Evolutionary conservation across 2,113 vertebrate species (phyloP), one percentile per base, ranked within the genome.

Genomic region (Bufo bufo): DNA sequence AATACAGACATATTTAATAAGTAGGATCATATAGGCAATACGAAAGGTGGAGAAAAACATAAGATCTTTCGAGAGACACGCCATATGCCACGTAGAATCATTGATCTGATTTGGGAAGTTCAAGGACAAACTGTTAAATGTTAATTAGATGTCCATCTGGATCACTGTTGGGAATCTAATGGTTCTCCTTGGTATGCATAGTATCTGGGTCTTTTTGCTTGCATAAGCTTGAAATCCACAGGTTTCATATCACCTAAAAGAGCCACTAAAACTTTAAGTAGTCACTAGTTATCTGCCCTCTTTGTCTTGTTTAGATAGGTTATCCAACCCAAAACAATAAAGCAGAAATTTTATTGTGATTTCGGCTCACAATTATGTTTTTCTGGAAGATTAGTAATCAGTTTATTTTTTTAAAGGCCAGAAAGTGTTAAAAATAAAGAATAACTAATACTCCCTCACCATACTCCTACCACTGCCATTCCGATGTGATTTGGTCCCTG

Each of bases 1-100:
- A 84, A 88, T 75, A 88, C 49, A 87, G 74, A 85, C 65, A 59
- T 85, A 85, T 54, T 59, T 83, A 82, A 75, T 75, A 87, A 88
- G 63, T 77, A 87, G 23, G 33, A 9, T 61, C 12, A 75, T 63
- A 17, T 23, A 74, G 11, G 11, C 7, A 45, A 65, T 52, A 52
- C 33, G 84, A 49, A 79, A 86, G 61, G 75, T 50, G 49, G 20
- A 78, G 13, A 13, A 61, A 52, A 61, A 52, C 49, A 58, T 14
- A 59, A 80, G 77, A 80, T 58, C 52, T 79, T 56, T 79, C 16
- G 54, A 61, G 14, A 77, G 71, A 16, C 16, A 16, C 74, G 7
- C 23, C 13, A 59, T 10, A 17, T 43, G 14, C 47, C 33, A 11
- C 3, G 17, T 16, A 33, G n/a, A 58, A 58, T 71, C 33, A 14